Evolutionary conservation across 2,797 vertebrate species (phyloP), one percentile per base, ranked within the genome.

Genomic region (Emydoidea blandingii): DNA sequence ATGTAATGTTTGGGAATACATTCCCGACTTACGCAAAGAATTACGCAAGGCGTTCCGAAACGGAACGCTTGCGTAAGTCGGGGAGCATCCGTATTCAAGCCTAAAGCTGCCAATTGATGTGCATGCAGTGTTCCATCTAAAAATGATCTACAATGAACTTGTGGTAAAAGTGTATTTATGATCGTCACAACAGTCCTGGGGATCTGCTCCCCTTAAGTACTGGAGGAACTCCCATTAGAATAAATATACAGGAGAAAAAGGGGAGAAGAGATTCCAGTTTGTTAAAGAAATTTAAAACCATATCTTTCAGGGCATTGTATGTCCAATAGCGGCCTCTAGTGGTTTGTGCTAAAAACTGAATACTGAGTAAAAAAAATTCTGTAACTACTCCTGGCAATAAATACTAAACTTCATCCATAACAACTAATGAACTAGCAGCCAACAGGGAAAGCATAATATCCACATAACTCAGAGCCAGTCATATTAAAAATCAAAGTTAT

Each of bases 281-380:
- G 74, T 47, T 57, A 56, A 88, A 57, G 1, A 56, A 91, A 91
- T 87, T 21, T 57, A 34, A 93, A 86, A 49, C 47, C 7, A 59
- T 8, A 19, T 19, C 34, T 74, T 50, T 49, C 41, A 81, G 68
- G 84, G 41, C 41, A 47, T 9, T 47, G 23, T 29, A 8, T 76
- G 14, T 76, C 41, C 74, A 4, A 47, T 29, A 90, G 95, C 95
- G 95, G 76, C 97, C 96, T 97, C 97, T 97, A 97, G 95, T 96
- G 97, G 97, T 49, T 84, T 62, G 10, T 84, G 57, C 74, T 91
- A 90, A 92, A 94, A 72, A 81, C 27, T 47, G 54, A 90, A 68
- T 52, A 11, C 4, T 10, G 84, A 68, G 11, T 65, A n/a, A 88
- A 95, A 47, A 52, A 12, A n/a, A 1, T 52, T 31, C 10, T 52